Base-by-base conservation (phyloP, 2,888 invertebrate species). In the Hemicrepidius hirtus region DNA sequence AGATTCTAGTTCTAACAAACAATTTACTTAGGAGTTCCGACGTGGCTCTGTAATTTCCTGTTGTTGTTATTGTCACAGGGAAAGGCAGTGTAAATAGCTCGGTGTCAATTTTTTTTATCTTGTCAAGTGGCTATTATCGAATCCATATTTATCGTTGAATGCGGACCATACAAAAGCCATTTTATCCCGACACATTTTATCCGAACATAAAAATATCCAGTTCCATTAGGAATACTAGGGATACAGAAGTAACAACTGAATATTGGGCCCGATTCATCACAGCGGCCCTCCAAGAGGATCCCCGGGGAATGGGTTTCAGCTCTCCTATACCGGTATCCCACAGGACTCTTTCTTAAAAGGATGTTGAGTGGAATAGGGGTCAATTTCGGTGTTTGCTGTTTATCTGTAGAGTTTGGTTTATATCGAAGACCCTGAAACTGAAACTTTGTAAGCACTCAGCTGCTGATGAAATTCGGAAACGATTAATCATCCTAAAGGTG, bases 211-310 rank as follows among this genome's bases (percentile, higher is more conserved):
- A 79, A 80, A 80, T 79, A 80, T 78, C 77, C 74, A 65, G 74
- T 81, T 81, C 81, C 80, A 81, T 81, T 81, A 81, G 77, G 77
- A 76, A 74, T 77, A 79, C 78, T 18, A 75, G 72, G 76, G 79
- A 79, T 80, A 76, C 79, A 78, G 74, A 64, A 78, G 79, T 80
- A 80, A 81, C 80, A 80, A 80, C 80, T 76, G 80, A 80, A 78
- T 80, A 79, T 79, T 76, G 79, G 78, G 75, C 78, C 75, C 80
- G 79, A 80, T 80, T 80, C 80, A 80, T 80, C 80, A 80, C 80
- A 40, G 65, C 73, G 68, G 71, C 75, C 63, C 70, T 63, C 49
- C 63, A 18, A 12, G 50, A 37, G 40, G 16, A 46, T 70, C 76
- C 59, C 67, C 20, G 13, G 76, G 72, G 76, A 75, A 65, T 21